Evolutionary conservation across 2,113 vertebrate genomes (phyloP).

Genomic region (Cnemophilus loriae): DNA sequence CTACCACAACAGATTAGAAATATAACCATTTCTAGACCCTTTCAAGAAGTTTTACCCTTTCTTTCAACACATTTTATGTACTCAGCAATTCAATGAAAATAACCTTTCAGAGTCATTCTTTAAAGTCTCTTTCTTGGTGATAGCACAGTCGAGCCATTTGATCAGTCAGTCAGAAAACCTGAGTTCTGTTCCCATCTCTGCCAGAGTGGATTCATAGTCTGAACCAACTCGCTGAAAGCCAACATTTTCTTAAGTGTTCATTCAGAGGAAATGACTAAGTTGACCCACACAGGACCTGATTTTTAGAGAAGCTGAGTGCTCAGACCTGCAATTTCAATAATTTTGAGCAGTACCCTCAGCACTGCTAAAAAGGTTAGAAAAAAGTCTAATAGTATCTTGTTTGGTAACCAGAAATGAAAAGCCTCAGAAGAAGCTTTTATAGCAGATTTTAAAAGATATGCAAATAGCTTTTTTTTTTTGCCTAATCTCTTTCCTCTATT

Average conservation of each 20-base stretch:
- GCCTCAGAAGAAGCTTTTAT: not conserved
- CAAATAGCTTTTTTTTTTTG: not conserved
- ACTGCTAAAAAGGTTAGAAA: not conserved
- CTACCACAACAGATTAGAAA: slow-evolving; percentile 59
- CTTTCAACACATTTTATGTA: slow-evolving; percentile 55
- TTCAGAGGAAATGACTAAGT: not conserved
- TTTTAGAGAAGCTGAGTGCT: not conserved
- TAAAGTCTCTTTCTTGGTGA: slow-evolving; percentile 34
- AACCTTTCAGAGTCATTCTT: slow-evolving; percentile 53
- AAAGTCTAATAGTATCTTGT: not conserved
- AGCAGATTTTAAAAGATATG: not conserved
- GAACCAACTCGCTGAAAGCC: not conserved
- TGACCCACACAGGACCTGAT: not conserved
- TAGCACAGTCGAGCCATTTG: slow-evolving; percentile 12
- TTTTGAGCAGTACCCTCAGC: not conserved
- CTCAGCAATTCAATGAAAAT: slow-evolving; percentile 60
- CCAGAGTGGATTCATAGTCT: not conserved
- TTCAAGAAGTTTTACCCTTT: slow-evolving; percentile 57
- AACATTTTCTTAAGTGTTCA: not conserved
- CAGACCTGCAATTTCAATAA: not conserved
- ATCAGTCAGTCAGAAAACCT: slow-evolving; percentile 22
- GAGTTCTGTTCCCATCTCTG: not conserved
- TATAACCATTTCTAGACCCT: slow-evolving; percentile 56
- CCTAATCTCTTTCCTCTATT: not conserved
- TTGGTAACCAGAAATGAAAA: not conserved